Base-by-base conservation (phyloP, 2,113 vertebrate species). In the Pelusios castaneus region DNA sequence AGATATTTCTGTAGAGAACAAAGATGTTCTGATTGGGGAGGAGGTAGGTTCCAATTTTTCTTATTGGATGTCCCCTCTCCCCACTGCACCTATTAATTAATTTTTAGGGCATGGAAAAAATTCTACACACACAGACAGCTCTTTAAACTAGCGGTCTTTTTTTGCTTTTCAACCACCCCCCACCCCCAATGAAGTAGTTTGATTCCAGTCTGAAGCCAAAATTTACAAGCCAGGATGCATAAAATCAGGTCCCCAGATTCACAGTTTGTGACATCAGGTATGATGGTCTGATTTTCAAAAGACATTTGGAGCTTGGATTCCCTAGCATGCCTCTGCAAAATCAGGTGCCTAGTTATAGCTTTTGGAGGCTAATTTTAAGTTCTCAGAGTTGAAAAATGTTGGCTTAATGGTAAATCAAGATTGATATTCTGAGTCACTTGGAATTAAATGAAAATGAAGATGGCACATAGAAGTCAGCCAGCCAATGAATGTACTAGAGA, bases 371-470 rank as follows among this genome's bases (percentile, higher is more conserved):
- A 84, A 91, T 90, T 93, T 93, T 89, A 93, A 92, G 80, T 73
- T 95, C 25, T 17, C 22, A 89, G 38, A 63, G 91, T 41, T 95
- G 88, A 96, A 93, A 96, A 93, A n/a, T 80, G 90, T 38, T 90
- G 41, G 41, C 29, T 85, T 95, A 94, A 95, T 70, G 89, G 91
- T 58, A 92, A 95, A 73, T 95, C 92, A 92, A 75, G 80, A 90
- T 89, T 79, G 89, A 90, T 92, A 95, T 92, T 51, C 5, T 24
- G 76, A 87, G 85, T 95, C 89, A 94, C 47, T 60, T 77, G 85
- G 24, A 89, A 63, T 84, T 84, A 34, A 91, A 76, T 93, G 92
- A 91, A 77, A 94, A 84, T 47, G 86, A 94, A 93, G 73, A 82
- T 93, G 80, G 82, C 89, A 92, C 63, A 93, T 85, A 60, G 75